Evolutionary conservation across 2,797 vertebrate species (phyloP).

Genomic region (Pterois miles): DNA sequence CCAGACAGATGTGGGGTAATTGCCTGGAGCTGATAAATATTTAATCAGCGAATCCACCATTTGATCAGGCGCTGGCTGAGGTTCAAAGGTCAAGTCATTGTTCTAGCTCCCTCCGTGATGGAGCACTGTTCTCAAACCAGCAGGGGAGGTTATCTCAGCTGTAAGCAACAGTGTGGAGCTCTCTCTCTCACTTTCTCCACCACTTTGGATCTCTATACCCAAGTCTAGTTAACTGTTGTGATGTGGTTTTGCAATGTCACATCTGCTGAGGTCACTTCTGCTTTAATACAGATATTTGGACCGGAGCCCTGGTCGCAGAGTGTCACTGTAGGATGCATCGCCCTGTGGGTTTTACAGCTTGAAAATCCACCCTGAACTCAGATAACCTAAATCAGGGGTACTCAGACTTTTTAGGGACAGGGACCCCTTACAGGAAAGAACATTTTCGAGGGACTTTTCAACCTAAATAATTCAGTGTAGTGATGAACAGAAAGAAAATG

Average conservation of each 20-base stretch:
- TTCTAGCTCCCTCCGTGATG: conserved; percentile 76
- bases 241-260: conserved; percentile 71
- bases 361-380: conserved; percentile 58
- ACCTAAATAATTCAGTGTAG: neutral
- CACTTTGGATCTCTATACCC: conserved; percentile 27
- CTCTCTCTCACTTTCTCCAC: conserved; percentile 27
- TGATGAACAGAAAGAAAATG: neutral
- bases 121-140: conserved; percentile 69
- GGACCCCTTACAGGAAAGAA: neutral
- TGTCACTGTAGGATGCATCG: conserved; percentile 62
- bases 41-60: conserved; percentile 67
- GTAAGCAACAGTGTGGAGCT: conserved; percentile 53
- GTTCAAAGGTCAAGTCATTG: conserved; percentile 75
- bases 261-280: conserved; percentile 69
- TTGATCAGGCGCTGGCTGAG: conserved; percentile 69
- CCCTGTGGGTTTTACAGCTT: conserved; percentile 54
- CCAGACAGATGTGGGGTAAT: conserved; percentile 52
- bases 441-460: neutral
- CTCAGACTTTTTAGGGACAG: neutral
- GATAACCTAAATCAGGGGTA: conserved; percentile 54
- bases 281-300: conserved; percentile 70
- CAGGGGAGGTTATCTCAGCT: conserved; percentile 82
- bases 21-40: conserved; percentile 71
- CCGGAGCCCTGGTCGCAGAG: conserved; percentile 40
- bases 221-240: conserved; percentile 29